These are phyloP conservation scores for Drosophila ercepeae DNA, from an alignment of 1,140 invertebrate species.

Conservation along the genomic window DNA sequence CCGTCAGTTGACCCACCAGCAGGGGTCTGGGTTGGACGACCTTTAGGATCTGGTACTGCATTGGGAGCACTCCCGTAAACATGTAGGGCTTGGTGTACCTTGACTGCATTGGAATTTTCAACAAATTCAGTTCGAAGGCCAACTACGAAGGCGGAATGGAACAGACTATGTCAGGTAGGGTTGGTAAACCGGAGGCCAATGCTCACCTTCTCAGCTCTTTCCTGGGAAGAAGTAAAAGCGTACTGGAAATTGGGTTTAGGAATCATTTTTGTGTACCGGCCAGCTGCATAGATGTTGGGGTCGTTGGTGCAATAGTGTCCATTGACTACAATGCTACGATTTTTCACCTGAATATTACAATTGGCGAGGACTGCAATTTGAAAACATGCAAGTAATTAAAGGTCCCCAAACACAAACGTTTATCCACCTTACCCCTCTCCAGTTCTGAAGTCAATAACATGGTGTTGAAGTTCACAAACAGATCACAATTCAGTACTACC, in stretches of 20 bases:
- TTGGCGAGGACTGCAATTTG: slow-evolving; percentile 11
- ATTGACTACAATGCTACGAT: slow-evolving; percentile 45
- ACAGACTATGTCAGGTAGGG: no score
- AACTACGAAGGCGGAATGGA: no score
- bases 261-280: slow-evolving; percentile 15
- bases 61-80: slow-evolving; percentile 41
- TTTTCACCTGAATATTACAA: not conserved
- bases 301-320: slow-evolving; percentile 44
- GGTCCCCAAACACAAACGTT: not conserved
- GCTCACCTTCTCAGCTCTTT: slow-evolving; percentile 56
- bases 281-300: slow-evolving; percentile 51
- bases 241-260: slow-evolving; percentile 49
- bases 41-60: slow-evolving; percentile 44
- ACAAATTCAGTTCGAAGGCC: slow-evolving; percentile 12
- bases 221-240: slow-evolving; percentile 14
- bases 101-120: slow-evolving; percentile 6
- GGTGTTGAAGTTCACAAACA: slow-evolving; percentile 53
- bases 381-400: not conserved
- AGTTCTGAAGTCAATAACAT: not conserved
- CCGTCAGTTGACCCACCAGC: slow-evolving; percentile 26
- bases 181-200: not conserved
- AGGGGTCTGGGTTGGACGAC: slow-evolving; percentile 45
- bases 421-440: slow-evolving; percentile 8
- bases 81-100: slow-evolving; percentile 23
- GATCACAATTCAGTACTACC: slow-evolving; percentile 16